These are phyloP conservation scores for Linnaemya vulpina DNA, from an alignment of 2,888 invertebrate species.

Conservation along the genomic window DNA sequence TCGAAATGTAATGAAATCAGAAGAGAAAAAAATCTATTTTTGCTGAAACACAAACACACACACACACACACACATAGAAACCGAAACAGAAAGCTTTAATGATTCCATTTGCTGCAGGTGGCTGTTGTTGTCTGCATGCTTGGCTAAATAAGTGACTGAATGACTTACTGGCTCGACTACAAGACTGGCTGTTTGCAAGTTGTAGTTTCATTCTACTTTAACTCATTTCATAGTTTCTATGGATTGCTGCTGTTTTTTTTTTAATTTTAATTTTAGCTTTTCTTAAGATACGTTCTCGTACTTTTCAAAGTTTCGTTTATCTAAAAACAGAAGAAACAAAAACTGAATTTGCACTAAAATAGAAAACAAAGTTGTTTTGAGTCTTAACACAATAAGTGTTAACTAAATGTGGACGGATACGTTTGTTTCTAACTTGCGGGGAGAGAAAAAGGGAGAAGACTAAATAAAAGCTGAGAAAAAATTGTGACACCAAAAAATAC, in stretches of 20 bases:
- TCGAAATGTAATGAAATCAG: constrained; percentile 64
- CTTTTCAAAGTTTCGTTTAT: constrained; percentile 68
- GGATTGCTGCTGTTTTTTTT: constrained; percentile 22
- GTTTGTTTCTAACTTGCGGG: constrained; percentile 37
- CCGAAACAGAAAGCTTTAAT: constrained; percentile 65
- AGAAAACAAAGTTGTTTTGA: constrained; percentile 66
- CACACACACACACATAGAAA: constrained; percentile 17
- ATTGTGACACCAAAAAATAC: constrained; percentile 70
- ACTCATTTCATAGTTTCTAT: constrained; percentile 61
- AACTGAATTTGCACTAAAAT: constrained; percentile 49
- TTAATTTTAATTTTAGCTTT: constrained; percentile 27
- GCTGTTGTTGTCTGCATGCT: constrained; percentile 62
- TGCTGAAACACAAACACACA: constrained; percentile 40
- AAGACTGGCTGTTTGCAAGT: constrained; percentile 49
- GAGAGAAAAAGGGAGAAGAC: constrained; percentile 24
- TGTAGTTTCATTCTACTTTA: constrained; percentile 68
- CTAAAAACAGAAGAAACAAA: constrained; percentile 49
- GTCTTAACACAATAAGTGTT: constrained; percentile 61
- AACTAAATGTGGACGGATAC: constrained; percentile 26
- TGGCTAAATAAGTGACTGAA: constrained; percentile 62
- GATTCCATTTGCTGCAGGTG: constrained; percentile 71
- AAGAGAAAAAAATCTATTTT: constrained; percentile 50
- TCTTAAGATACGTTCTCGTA: constrained; percentile 70
- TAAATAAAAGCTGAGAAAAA: constrained; percentile 25
- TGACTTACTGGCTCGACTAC: constrained; percentile 35